Base-by-base conservation (phyloP, 2,888 invertebrate species). In the Sesamia inferens region DNA sequence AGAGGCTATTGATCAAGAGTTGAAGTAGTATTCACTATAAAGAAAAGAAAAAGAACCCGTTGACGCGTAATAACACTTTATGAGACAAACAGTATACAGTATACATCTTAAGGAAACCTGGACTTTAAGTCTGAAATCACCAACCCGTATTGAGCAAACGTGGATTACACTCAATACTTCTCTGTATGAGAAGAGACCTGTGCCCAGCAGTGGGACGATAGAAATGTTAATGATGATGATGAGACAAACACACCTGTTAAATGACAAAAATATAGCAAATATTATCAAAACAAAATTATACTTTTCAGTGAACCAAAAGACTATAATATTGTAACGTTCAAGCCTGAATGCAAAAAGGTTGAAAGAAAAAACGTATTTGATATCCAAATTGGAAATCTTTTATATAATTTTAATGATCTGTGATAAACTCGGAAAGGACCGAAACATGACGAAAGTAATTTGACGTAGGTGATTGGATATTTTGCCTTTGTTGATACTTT, bases 371-470 rank as follows among this genome's bases (percentile, higher is more conserved):
- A 63, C 22, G 19, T 51, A 59, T 61, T 69, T 71, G 31, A 69
- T 54, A 39, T 51, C 31, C 48, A 66, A 62, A 76, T 73, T 84
- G 24, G 61, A 69, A 62, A 71, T 59, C 11, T 66, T 76, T 80
- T 64, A 42, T 72, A 57, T 19, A 65, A 70, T 55, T 70, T 72
- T 72, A 78, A 84, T 67, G 72, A 75, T 44, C 68, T 63, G 71
- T 65, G 62, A 62, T 78, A 63, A 63, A 22, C 51, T 72, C 48
- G 39, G 55, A 61, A 80, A 51, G 42, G 57, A 31, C 24, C 19
- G 3, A 58, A 63, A 59, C 59, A 11, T 63, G 19, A 68, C n/a
- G n/a, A n/a, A 71, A 47, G 31, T 44, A 22, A 22, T 42, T 51
- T n/a, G 13, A 13, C 8, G 6, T 19, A 8, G 3, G 24, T 24